These are phyloP conservation scores for Oxyteleia sp. DNA, from an alignment of 2,888 invertebrate species.

Conservation along the genomic window DNA sequence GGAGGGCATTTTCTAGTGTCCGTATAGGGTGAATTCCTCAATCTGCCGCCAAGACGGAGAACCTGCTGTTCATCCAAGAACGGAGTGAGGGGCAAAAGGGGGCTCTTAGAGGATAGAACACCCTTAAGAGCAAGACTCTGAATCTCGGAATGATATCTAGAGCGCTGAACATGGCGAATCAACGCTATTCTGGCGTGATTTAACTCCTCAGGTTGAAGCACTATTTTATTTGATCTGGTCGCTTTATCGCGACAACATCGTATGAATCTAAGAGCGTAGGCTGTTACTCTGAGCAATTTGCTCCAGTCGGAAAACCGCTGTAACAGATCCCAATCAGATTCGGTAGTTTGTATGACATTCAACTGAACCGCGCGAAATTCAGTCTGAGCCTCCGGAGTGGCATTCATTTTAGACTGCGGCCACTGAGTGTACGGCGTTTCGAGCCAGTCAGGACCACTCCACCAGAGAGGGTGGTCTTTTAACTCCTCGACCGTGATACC, in stretches of 20 bases:
- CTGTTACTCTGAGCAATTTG: not conserved
- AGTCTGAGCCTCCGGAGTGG: not conserved
- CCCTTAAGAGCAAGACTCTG: not conserved
- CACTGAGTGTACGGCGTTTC: not conserved
- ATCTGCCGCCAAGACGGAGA: conserved; percentile 69
- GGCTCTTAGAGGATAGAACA: not conserved
- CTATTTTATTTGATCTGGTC: not conserved
- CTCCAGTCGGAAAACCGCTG: not conserved
- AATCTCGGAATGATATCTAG: not conserved
- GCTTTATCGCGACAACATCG: not conserved
- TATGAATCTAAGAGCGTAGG: not conserved
- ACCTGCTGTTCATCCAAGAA: not conserved
- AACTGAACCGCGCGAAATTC: not conserved
- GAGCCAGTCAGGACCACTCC: not conserved
- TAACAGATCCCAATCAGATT: not conserved
- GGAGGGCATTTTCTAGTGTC: conserved; percentile 50
- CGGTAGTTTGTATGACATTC: not conserved
- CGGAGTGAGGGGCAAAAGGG: not conserved
- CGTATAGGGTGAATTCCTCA: conserved; percentile 47
- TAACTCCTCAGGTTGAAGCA: not conserved
- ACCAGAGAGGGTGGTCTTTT: not conserved
- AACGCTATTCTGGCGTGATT: not conserved
- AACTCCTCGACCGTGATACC: not conserved
- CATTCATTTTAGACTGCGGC: not conserved
- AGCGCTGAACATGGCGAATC: not conserved